Evolutionary conservation across 2,113 vertebrate genomes (phyloP).

Genomic region (Triplophysa siluroides): DNA sequence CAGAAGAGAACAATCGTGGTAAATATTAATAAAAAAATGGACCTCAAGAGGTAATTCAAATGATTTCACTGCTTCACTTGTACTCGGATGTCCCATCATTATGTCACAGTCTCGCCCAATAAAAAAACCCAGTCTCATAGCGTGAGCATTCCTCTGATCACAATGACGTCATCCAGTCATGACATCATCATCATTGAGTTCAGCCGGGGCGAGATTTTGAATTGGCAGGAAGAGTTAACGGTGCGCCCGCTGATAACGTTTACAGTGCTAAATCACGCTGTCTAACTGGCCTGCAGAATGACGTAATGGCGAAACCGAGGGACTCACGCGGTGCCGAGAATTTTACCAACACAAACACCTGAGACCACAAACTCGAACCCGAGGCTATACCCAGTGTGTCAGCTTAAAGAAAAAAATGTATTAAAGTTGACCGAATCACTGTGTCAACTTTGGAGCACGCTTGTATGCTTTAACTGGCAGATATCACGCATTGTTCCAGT

Average conservation of each 20-base stretch:
- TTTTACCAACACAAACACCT: conserved; percentile 14
- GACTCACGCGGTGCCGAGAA: conserved; percentile 46
- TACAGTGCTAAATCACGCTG: conserved; percentile 70
- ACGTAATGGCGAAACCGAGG: conserved; percentile 79
- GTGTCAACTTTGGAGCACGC: not conserved
- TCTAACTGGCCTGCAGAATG: conserved; percentile 81
- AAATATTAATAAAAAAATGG: no score
- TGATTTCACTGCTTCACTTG: no score
- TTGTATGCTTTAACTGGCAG: not conserved
- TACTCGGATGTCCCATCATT: not conserved
- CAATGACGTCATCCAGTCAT: not conserved
- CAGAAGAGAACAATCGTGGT: no score
- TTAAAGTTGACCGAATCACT: not conserved
- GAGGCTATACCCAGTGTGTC: not conserved
- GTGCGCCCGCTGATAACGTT: conserved; percentile 52
- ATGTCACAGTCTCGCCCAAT: not conserved
- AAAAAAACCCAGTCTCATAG: not conserved
- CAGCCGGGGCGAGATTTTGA: not conserved
- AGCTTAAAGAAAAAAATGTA: not conserved
- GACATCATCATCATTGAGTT: conserved; percentile 20
- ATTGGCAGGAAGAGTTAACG: conserved; percentile 3
- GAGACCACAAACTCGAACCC: not conserved
- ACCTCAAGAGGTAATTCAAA: no score
- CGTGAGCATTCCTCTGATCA: not conserved
- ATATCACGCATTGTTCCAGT: not conserved